Evolutionary conservation across 2,113 vertebrate species (phyloP), one percentile per base, ranked within the genome.

Genomic region (Ailuropoda melanoleuca): DNA sequence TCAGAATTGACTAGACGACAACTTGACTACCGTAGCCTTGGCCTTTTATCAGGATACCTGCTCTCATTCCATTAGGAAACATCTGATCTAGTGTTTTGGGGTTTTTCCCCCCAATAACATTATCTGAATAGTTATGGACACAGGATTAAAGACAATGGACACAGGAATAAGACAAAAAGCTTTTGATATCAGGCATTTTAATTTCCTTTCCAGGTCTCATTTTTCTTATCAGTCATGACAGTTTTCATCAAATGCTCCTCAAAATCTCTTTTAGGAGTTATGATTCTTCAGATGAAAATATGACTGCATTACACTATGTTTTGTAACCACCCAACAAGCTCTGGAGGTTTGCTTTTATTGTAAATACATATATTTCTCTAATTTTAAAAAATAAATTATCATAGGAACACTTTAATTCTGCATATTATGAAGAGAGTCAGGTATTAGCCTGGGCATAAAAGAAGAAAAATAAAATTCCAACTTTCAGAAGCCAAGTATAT

Each of bases 401-500:
- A 81, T 72, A 17, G 56, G 15, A 83, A 82, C 1, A 81, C 15
- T 82, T 95, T 78, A 85, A 60, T 96, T 95, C 19, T 93, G 46
- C 15, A 60, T 90, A 66, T 81, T 95, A 8, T 88, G 4, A 95
- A 93, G 39, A 96, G 21, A 90, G 15, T 81, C 60, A 58, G 29
- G 26, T 93, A 6, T 68, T 81, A 95, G 14, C 26, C 43, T 84
- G 21, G 23, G 39, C 12, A 58, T 92, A 83, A 78, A 77, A 81
- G 56, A 66, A 56, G 77, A 34, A 75, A 90, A 93, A 78, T 75
- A 89, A 43, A 85, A 70, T 62, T 81, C 26, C 74, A 92, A 66
- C 78, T 88, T 95, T 91, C 43, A 94, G 50, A 96, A 92, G 14
- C 43, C 94, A 94, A 93, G 48, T 83, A 88, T 72, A 91, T 7